Conservation (phyloP, 2,113 vertebrate genomes). For the Boulengeromyrus knoepffleri region DNA sequence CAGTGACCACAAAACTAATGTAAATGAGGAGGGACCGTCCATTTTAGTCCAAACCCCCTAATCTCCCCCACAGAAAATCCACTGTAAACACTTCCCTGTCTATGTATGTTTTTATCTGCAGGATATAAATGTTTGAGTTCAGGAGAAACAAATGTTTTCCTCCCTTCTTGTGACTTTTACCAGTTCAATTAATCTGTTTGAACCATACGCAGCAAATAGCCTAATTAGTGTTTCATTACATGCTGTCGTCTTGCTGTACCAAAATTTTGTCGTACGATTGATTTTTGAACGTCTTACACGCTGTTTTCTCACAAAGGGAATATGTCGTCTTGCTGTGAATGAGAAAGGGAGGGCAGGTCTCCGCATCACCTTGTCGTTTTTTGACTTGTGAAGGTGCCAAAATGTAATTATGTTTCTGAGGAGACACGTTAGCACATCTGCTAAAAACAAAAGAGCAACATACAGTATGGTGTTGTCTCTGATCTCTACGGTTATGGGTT, state of each 20-base stretch:
- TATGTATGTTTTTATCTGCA: neutral
- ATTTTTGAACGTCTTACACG: neutral
- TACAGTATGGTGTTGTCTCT: neutral
- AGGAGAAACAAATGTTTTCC: neutral
- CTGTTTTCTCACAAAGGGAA: neutral
- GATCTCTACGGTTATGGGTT: neutral
- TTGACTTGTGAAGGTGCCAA: neutral
- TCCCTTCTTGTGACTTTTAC: neutral
- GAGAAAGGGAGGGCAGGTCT: neutral
- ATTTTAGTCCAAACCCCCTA: neutral
- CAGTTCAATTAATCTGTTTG: neutral
- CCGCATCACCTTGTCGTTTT: neutral
- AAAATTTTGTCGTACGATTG: neutral
- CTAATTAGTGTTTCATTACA: neutral
- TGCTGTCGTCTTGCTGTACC: neutral
- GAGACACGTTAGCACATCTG: neutral
- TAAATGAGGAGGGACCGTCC: slow-evolving; percentile 14
- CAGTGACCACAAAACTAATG: slow-evolving; percentile 25
- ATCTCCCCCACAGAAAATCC: neutral
- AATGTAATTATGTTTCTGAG: neutral
- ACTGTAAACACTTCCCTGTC: neutral
- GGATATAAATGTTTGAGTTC: neutral
- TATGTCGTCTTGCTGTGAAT: neutral
- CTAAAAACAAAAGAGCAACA: neutral
- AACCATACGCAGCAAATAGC: neutral